A percentile compares a stretch with the other conserved stretches of the same genome.
phyloP scores from a whole-genome alignment of 2,113 vertebrate genomes.

The Elgaria multicarinata region DNA sequence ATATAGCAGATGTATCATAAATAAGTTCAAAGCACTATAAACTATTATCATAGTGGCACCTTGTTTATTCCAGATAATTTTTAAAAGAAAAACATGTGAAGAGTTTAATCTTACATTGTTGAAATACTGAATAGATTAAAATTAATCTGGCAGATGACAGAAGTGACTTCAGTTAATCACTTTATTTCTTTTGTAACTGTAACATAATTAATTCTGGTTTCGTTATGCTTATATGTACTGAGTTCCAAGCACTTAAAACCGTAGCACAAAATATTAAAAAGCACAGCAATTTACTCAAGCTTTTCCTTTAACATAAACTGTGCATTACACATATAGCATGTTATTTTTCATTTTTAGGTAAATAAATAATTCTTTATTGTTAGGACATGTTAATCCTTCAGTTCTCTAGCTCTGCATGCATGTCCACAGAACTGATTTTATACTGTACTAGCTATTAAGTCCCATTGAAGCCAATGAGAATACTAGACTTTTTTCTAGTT shows the following conservation, averaged over 20 bases:
- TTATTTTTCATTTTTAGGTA: background rate
- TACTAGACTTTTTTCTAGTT: background rate
- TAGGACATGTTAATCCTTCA: background rate
- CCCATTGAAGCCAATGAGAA: background rate
- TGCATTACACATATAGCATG: background rate
- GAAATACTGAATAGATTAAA: background rate
- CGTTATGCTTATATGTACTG: background rate
- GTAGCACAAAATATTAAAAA: background rate
- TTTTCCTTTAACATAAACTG: background rate
- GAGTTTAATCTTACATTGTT: background rate
- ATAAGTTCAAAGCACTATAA: background rate
- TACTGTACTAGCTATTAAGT: background rate
- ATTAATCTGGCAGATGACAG: background rate
- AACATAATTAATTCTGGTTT: background rate
- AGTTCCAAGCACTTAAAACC: background rate
- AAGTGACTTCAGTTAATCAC: background rate
- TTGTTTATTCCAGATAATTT: background rate
- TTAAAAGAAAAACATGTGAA: background rate
- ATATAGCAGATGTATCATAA: background rate
- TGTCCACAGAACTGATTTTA: background rate
- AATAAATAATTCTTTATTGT: background rate
- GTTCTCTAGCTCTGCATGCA: background rate
- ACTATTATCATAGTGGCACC: background rate
- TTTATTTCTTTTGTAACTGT: background rate
- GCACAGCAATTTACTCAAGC: background rate